Conservation (phyloP, 1,140 invertebrate genomes). For the Calliopsis andreniformis region DNA sequence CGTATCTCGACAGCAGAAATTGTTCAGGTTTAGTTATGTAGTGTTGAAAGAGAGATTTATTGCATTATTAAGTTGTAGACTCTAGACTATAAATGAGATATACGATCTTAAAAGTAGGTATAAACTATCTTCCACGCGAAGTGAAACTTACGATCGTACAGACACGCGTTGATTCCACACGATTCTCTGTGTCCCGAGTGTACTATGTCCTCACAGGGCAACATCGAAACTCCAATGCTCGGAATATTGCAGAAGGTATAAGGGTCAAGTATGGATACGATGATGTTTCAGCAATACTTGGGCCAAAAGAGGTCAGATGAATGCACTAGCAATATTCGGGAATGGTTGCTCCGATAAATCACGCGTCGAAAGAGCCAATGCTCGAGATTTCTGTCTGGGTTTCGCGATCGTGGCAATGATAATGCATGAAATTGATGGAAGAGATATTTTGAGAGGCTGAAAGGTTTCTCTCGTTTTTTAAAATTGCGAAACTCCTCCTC, state of each 20-base stretch:
- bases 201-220: not conserved
- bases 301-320: not conserved
- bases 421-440: not conserved
- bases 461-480: not conserved
- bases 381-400: not conserved
- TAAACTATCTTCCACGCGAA: too few species aligned
- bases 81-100: too few species aligned
- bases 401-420: slow-evolving; percentile 15
- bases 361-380: slow-evolving; percentile 8
- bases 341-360: slow-evolving; percentile 29
- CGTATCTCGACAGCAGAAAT: not conserved
- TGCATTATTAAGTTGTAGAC: too few species aligned
- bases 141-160: not conserved
- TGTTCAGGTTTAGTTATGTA: not conserved
- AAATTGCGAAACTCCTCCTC: not conserved
- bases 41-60: too few species aligned
- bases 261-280: slow-evolving; percentile 26
- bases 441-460: not conserved
- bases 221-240: slow-evolving; percentile 3
- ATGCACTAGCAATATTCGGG: slow-evolving; percentile 3
- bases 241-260: slow-evolving; percentile 39
- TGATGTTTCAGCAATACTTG: slow-evolving; percentile 23
- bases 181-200: not conserved
- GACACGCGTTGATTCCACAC: slow-evolving; percentile 7
- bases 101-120: too few species aligned